These are phyloP conservation scores for Caranx ignobilis DNA, from an alignment of 2,113 vertebrate species.

Conservation along the genomic window DNA sequence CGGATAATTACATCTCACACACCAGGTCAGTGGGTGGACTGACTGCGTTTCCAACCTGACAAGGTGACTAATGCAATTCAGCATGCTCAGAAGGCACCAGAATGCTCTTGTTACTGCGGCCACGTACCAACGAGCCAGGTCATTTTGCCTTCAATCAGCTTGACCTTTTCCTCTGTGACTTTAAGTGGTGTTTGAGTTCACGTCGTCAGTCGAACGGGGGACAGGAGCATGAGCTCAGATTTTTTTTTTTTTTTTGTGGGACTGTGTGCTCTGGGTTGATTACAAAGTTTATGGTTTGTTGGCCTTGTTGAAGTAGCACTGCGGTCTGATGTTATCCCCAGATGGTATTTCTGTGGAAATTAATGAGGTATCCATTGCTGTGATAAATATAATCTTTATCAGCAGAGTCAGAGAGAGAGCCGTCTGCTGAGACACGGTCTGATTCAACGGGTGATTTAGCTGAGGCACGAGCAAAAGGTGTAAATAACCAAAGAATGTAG, in stretches of 20 bases:
- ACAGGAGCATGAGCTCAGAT: slow-evolving; percentile 20
- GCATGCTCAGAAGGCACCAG: slow-evolving; percentile 49
- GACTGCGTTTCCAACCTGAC: slow-evolving; percentile 71
- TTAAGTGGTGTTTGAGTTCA: slow-evolving; percentile 61
- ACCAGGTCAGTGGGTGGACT: slow-evolving; percentile 76
- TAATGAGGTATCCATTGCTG: slow-evolving; percentile 54
- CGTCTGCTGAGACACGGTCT: slow-evolving; percentile 5
- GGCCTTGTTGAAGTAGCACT: slow-evolving; percentile 48
- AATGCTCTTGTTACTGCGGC: slow-evolving; percentile 59
- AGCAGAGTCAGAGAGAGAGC: slow-evolving; percentile 31
- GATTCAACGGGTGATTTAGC: slow-evolving; percentile 17
- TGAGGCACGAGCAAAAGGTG: neutral
- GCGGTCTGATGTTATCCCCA: slow-evolving; percentile 35
- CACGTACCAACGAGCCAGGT: slow-evolving; percentile 33
- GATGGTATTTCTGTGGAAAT: slow-evolving; percentile 60
- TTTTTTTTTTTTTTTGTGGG: slow-evolving; percentile 1
- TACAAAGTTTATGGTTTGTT: slow-evolving; percentile 50
- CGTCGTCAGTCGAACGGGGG: neutral
- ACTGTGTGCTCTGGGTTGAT: slow-evolving; percentile 39
- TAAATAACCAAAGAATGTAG: slow-evolving; percentile 14
- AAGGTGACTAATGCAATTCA: slow-evolving; percentile 66
- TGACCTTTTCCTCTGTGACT: slow-evolving; percentile 71
- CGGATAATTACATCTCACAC: slow-evolving; percentile 83
- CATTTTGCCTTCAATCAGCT: slow-evolving; percentile 65
- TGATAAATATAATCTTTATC: slow-evolving; percentile 58